Percentiles rank a stretch among this genome's conserved stretches.
Evolutionary conservation across 2,888 invertebrate genomes (phyloP).

Genomic region (Morpho achilles): DNA sequence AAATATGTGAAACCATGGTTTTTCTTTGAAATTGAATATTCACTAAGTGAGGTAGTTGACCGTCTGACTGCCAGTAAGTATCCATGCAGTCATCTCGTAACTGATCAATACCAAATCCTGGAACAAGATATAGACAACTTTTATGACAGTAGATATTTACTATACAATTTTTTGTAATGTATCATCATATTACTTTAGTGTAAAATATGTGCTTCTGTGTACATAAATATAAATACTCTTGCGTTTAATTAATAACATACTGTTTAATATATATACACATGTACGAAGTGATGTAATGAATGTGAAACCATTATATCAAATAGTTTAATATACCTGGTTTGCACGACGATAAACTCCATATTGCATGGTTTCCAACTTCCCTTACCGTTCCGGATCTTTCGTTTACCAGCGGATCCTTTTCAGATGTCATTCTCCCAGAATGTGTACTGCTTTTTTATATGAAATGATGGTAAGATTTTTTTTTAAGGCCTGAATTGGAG

Average conservation of each 20-base stretch:
- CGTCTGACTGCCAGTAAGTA: conserved; percentile 99
- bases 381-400: conserved; percentile 73
- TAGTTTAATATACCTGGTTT: conserved; percentile 87
- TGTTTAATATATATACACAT: background rate
- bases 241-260: too few relatives aligned
- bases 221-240: too few relatives aligned
- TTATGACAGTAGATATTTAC: background rate
- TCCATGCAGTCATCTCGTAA: conserved; percentile 96
- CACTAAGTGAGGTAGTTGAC: conserved; percentile 97
- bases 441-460: background rate
- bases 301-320: too few relatives aligned
- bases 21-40: conserved; percentile 98
- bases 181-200: too few relatives aligned
- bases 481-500: too few relatives aligned
- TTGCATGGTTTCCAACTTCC: conserved; percentile 95
- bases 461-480: too few relatives aligned
- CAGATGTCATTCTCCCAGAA: conserved; percentile 46
- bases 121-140: conserved; percentile 17
- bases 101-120: conserved; percentile 98
- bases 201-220: too few relatives aligned
- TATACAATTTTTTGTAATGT: too few relatives aligned
- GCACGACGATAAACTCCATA: conserved; percentile 99
- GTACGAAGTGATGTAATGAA: too few relatives aligned
- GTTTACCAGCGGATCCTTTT: conserved; percentile 69
- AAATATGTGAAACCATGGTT: conserved; percentile 96